A percentile compares a stretch with the other conserved stretches of the same genome.
Conservation (phyloP, 1,140 invertebrate species). For the Neodiprion lecontei region DNA sequence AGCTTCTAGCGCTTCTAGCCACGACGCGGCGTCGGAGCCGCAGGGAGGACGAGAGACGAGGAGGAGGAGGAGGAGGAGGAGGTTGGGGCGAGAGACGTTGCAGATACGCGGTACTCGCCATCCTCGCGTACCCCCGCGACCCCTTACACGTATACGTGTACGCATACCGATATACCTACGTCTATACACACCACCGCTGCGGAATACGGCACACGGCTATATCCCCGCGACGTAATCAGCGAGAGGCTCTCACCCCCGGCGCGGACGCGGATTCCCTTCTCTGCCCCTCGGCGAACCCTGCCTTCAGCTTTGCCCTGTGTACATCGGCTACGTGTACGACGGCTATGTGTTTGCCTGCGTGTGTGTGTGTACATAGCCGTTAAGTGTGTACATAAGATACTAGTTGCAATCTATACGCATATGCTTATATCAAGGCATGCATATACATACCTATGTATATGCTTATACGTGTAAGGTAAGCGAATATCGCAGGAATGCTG, state of each 20-base stretch:
- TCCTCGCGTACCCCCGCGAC: conserved; percentile 40
- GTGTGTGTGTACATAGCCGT: neutral
- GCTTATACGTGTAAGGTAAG: too few species aligned
- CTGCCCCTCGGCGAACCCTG: neutral
- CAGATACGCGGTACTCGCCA: conserved; percentile 52
- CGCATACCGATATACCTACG: neutral
- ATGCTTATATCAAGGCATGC: too few species aligned
- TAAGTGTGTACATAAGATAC: neutral
- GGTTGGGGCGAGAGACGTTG: conserved; percentile 47
- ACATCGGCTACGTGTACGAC: conserved; percentile 10
- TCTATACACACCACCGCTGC: neutral
- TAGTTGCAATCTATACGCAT: neutral
- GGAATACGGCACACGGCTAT: neutral
- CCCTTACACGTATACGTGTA: conserved; percentile 25
- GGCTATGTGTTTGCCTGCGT: conserved; percentile 5
- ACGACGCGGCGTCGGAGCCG: conserved; percentile 23
- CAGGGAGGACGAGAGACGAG: conserved; percentile 22
- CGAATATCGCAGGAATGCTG: too few species aligned
- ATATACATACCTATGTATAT: too few species aligned
- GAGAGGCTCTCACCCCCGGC: conserved; percentile 51
- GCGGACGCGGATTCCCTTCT: conserved; percentile 21
- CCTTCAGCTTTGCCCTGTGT: neutral
- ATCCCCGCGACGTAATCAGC: conserved; percentile 61
- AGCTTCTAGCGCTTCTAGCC: conserved; percentile 51
- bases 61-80: conserved; percentile 18